Evolutionary conservation across 2,888 invertebrate species (phyloP), one percentile per base, ranked within the genome.

Genomic region (Aleiodes alternator): DNA sequence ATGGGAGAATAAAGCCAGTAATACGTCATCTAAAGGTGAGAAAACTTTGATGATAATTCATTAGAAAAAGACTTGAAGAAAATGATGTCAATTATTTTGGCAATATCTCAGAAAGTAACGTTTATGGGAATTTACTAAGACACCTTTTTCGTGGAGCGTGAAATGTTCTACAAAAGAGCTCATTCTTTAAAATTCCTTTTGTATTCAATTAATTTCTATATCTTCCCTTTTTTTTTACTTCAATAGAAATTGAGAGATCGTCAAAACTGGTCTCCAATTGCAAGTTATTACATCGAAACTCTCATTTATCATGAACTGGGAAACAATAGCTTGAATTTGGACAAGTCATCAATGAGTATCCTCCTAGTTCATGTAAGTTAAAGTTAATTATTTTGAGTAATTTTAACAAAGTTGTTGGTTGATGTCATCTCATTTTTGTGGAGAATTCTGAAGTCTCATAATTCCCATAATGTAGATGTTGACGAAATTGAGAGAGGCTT

Each of bases 251-350:
- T 93, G 2, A 90, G 92, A 3, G 92, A 92, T 79, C 84, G 87
- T 0, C 87, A 87, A 55, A 83, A 85, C 0, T 91, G 92, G 90
- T 51, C 31, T 31, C 80, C 87, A 0, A 85, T 93, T n/a, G 90
- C 91, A 0, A 92, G 92, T 79, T 93, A 93, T 79, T 92, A 90
- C 71, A 90, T 93, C 0, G 93, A 93, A 82, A 92, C 91, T 0
- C 77, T 92, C 0, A 91, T 91, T 68, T 73, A 50, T 48, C 57
- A 73, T 48, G 73, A 53, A 14, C 57, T 73, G 14, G 14, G 16
- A 14, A 4, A 34, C 6, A 43, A 55, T 0, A 6, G 6, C 14
- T 4, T 43, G 34, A 23, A 66, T 23, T n/a, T 59, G 6, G 4
- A 14, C 29, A 38, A 23, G 11, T 23, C 11, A 11, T 66, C 72